Percentiles rank a stretch among this genome's conserved stretches.
These are phyloP conservation scores for Notospermus geniculatus DNA, from an alignment of 1,140 invertebrate genomes.

Conservation along the genomic window DNA sequence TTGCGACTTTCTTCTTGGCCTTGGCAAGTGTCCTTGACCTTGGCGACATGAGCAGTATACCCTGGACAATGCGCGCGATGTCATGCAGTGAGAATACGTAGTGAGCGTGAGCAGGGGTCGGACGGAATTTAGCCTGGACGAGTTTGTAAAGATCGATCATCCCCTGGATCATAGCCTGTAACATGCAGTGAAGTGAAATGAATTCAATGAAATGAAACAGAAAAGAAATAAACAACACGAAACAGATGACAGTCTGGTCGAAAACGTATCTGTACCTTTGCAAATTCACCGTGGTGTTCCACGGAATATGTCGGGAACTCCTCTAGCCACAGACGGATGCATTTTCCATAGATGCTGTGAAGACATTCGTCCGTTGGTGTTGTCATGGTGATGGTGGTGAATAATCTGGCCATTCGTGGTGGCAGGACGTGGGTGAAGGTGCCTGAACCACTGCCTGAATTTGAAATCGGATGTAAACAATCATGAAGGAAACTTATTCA, in stretches of 20 bases:
- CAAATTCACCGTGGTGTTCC: constrained; percentile 51
- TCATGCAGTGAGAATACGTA: constrained; percentile 53
- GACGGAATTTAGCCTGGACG: constrained; percentile 43
- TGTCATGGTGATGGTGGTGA: constrained; percentile 46
- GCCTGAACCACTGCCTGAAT: constrained; percentile 47
- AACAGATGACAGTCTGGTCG: neutral
- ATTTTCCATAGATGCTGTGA: constrained; percentile 38
- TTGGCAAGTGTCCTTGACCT: constrained; percentile 32
- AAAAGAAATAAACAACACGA: neutral
- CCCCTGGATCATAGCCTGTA: constrained; percentile 45
- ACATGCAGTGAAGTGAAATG: constrained; percentile 6
- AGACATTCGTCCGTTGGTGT: constrained; percentile 34
- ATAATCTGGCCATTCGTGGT: constrained; percentile 43
- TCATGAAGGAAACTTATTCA: no score
- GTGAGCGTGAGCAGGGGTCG: constrained; percentile 46
- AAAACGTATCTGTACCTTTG: constrained; percentile 48
- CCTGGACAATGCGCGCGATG: constrained; percentile 44
- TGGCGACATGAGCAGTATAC: constrained; percentile 52
- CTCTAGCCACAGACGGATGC: constrained; percentile 51
- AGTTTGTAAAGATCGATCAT: constrained; percentile 43
- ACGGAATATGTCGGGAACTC: constrained; percentile 53
- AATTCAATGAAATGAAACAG: neutral
- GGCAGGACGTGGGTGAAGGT: constrained; percentile 41
- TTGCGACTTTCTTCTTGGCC: no score
- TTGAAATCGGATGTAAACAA: no score